These are phyloP conservation scores for Babyrousa celebensis DNA, from an alignment of 2,797 vertebrate genomes.

Conservation along the genomic window DNA sequence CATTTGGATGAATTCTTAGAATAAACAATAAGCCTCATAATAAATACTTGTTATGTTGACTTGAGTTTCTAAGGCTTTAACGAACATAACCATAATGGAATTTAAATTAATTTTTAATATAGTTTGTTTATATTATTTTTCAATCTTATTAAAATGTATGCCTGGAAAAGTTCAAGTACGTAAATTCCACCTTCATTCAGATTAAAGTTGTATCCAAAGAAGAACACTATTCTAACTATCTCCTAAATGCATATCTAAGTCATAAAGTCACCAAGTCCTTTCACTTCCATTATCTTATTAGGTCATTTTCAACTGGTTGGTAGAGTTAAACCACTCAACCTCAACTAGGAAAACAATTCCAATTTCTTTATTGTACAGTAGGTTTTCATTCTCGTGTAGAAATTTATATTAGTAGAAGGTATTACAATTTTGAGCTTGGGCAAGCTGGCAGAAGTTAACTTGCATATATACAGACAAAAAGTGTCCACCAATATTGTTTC, in stretches of 20 bases:
- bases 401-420: constrained; percentile 2
- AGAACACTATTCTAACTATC: neutral
- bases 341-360: constrained; percentile 26
- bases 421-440: constrained; percentile 3
- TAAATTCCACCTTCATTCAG: neutral
- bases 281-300: neutral
- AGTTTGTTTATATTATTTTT: constrained; percentile 45
- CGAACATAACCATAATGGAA: constrained; percentile 48
- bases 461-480: neutral
- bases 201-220: constrained; percentile 25
- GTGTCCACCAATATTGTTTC: constrained; percentile 33
- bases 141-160: constrained; percentile 13
- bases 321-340: neutral
- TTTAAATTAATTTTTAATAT: constrained; percentile 24
- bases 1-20: neutral
- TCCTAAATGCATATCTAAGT: neutral
- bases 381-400: neutral
- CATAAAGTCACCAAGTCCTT: neutral
- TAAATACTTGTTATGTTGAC: constrained; percentile 43
- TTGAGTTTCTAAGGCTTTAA: constrained; percentile 23
- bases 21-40: neutral
- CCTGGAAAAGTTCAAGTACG: neutral
- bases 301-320: constrained; percentile 1
- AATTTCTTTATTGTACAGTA: neutral
- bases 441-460: constrained; percentile 14